Evolutionary conservation across 1,140 invertebrate genomes (phyloP).

Genomic region (Zaprionus africanus): DNA sequence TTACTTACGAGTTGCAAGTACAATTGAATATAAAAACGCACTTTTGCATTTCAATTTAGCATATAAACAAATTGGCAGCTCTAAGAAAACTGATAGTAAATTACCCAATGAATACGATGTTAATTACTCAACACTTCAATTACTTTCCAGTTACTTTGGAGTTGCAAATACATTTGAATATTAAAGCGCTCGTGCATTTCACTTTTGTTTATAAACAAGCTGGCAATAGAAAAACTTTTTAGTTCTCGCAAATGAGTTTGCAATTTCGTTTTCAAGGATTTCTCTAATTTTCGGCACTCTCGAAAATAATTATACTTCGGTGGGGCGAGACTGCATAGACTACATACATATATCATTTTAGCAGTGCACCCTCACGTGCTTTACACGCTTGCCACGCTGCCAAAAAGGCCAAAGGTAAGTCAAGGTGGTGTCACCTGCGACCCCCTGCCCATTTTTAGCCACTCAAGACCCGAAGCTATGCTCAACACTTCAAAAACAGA

Average conservation of each 20-base stretch:
- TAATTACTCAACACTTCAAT: too few relatives aligned
- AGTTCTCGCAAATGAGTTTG: constrained; percentile 7
- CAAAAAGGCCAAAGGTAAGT: constrained; percentile 74
- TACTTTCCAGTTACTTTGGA: too few relatives aligned
- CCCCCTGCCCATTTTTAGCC: constrained; percentile 11
- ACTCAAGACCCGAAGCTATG: constrained; percentile 14
- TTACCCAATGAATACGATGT: too few relatives aligned
- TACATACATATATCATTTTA: constrained; percentile 1
- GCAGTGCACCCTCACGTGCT: constrained; percentile 3
- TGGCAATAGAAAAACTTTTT: background rate
- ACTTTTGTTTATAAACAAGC: background rate
- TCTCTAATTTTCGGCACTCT: constrained; percentile 8
- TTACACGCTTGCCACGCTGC: constrained; percentile 26
- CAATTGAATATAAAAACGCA: too few relatives aligned
- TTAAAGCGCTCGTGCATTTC: background rate
- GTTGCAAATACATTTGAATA: background rate
- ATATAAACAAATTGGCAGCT: too few relatives aligned
- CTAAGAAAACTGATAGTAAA: too few relatives aligned
- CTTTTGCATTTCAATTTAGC: too few relatives aligned
- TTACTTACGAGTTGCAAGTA: too few relatives aligned
- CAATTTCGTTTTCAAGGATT: constrained; percentile 21
- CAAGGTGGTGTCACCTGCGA: constrained; percentile 32
- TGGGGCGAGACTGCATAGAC: background rate
- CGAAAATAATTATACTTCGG: constrained; percentile 26
- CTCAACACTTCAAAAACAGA: constrained; percentile 56